Evolutionary conservation across 2,113 vertebrate species (phyloP).

Genomic region (Tichodroma muraria): DNA sequence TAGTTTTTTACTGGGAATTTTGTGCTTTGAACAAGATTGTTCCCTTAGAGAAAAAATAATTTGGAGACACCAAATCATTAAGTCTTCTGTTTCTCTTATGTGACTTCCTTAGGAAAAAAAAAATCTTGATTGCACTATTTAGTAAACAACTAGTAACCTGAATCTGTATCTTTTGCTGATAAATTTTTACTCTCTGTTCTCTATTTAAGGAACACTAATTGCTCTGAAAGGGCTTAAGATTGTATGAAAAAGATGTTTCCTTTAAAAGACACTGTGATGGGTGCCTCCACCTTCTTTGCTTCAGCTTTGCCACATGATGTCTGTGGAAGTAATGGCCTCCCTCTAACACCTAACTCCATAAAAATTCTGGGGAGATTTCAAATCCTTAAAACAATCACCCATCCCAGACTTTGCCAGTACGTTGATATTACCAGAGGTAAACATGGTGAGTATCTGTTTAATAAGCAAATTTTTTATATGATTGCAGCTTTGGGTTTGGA

Average conservation of each 20-base stretch:
- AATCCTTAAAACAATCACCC: slow-evolving; percentile 91
- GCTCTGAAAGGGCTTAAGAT: neutral
- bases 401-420: slow-evolving; percentile 95
- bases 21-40: neutral
- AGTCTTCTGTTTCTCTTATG: neutral
- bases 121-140: neutral
- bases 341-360: slow-evolving; percentile 97
- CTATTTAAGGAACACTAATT: neutral
- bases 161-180: neutral
- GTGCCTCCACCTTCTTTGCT: slow-evolving; percentile 96
- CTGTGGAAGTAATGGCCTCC: slow-evolving; percentile 96
- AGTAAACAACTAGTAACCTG: neutral
- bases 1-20: neutral
- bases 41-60: neutral
- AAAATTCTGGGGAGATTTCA: slow-evolving; percentile 98
- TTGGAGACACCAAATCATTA: neutral
- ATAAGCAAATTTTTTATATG: neutral
- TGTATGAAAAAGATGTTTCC: slow-evolving; percentile 76
- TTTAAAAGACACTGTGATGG: slow-evolving; percentile 86
- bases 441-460: slow-evolving; percentile 78
- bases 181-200: neutral
- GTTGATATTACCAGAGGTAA: slow-evolving; percentile 95
- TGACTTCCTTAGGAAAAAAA: neutral
- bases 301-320: slow-evolving; percentile 96
- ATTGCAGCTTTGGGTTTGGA: neutral